These are phyloP conservation scores for Spatulosminthurus flaviceps DNA, from an alignment of 2,888 invertebrate genomes.

Conservation along the genomic window DNA sequence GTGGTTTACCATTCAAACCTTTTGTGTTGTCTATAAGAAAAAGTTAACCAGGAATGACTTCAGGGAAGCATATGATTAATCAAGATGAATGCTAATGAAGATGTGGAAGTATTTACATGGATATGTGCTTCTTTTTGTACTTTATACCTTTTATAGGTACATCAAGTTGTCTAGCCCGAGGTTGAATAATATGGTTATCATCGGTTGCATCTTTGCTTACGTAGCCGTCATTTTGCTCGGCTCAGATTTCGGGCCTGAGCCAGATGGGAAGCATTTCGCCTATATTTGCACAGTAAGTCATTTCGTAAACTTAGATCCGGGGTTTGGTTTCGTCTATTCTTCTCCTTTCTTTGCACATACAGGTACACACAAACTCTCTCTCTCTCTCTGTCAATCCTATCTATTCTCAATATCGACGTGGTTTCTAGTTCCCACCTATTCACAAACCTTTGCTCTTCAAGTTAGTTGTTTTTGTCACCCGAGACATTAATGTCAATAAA, in stretches of 20 bases:
- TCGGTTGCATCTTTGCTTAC: conserved; percentile 91
- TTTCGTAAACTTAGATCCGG: conserved; percentile 3
- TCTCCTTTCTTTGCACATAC: not conserved
- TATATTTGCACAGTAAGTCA: conserved; percentile 85
- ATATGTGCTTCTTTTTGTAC: not conserved
- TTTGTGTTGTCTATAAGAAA: too few relatives aligned
- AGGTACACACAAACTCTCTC: too few relatives aligned
- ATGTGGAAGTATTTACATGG: conserved; percentile 18
- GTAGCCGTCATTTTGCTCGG: conserved; percentile 86
- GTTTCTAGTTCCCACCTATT: not conserved
- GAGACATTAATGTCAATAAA: not conserved
- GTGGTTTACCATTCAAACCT: too few relatives aligned
- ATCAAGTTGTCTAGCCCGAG: conserved; percentile 92
- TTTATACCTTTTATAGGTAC: conserved; percentile 71
- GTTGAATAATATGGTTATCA: conserved; percentile 89
- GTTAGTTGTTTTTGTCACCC: conserved; percentile 19
- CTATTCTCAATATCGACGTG: not conserved
- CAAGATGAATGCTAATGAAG: conserved; percentile 33
- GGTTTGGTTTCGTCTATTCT: not conserved
- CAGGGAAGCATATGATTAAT: conserved; percentile 3
- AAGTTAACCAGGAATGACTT: too few relatives aligned
- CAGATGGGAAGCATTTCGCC: conserved; percentile 76
- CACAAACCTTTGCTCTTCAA: conserved; percentile 6
- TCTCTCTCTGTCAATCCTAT: not conserved
- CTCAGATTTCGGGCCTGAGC: conserved; percentile 81